These are phyloP conservation scores for Campylorhamphus procurvoides DNA, from an alignment of 2,113 vertebrate species.

Conservation along the genomic window DNA sequence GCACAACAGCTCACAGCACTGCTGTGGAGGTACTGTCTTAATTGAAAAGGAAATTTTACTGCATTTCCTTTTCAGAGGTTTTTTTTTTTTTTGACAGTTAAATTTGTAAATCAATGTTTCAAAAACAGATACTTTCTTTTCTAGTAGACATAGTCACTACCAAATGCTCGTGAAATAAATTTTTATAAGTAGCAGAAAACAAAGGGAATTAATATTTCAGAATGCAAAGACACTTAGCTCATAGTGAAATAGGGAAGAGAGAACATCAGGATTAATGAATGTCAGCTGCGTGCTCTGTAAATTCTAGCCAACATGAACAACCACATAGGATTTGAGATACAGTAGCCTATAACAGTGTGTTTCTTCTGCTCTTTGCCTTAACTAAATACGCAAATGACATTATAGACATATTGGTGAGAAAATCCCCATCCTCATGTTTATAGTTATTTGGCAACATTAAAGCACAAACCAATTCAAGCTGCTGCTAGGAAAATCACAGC, in stretches of 20 bases:
- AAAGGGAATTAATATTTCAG: not conserved
- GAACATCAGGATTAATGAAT: not conserved
- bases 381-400: not conserved
- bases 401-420: not conserved
- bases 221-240: not conserved
- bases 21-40: not conserved
- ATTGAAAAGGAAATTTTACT: not conserved
- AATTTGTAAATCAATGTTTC: not conserved
- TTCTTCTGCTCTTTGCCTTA: not conserved
- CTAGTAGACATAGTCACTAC: not conserved
- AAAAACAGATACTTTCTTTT: not conserved
- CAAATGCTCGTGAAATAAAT: not conserved
- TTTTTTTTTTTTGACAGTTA: not conserved
- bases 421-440: not conserved
- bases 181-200: not conserved
- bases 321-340: not conserved
- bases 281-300: not conserved
- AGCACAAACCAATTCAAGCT: not conserved
- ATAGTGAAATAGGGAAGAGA: not conserved
- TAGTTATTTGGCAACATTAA: not conserved
- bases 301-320: not conserved
- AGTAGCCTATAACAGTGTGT: not conserved
- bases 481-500: constrained; percentile 19
- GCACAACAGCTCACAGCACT: not conserved
- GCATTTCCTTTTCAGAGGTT: not conserved